phyloP scores from a whole-genome alignment of 1,140 invertebrate genomes.

The Meloidogyne chitwoodi region DNA sequence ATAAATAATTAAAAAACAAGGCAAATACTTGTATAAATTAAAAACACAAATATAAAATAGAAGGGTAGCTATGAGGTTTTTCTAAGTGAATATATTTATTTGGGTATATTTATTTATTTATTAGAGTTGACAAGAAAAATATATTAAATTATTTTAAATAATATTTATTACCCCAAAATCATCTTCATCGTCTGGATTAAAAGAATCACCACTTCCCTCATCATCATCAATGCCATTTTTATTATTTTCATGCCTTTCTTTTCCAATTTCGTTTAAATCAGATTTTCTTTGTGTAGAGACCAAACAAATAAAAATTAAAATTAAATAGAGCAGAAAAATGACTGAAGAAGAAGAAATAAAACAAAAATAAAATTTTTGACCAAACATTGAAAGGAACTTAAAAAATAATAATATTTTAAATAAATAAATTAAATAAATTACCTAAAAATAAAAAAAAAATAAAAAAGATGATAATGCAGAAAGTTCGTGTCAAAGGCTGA shows the following conservation, averaged over 20 bases:
- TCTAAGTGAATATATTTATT: too few relatives aligned
- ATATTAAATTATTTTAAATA: too few relatives aligned
- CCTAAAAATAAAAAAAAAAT: too few relatives aligned
- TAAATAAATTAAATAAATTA: too few relatives aligned
- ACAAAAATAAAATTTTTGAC: background rate
- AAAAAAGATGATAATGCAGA: too few relatives aligned
- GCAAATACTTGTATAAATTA: too few relatives aligned
- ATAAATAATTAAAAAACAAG: too few relatives aligned
- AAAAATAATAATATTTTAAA: background rate
- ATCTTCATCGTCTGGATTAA: slow-evolving; percentile 19
- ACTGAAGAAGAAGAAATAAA: background rate
- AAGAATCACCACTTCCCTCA: slow-evolving; percentile 13
- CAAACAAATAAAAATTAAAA: background rate
- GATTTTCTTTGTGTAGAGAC: background rate
- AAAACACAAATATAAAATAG: too few relatives aligned
- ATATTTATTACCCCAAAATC: slow-evolving; percentile 4
- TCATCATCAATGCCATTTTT: background rate
- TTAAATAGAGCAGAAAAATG: background rate
- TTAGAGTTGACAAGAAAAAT: too few relatives aligned
- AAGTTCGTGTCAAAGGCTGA: too few relatives aligned
- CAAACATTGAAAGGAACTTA: background rate
- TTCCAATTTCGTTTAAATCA: background rate
- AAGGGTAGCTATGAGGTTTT: too few relatives aligned
- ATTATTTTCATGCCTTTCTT: background rate
- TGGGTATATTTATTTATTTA: too few relatives aligned